Base-by-base conservation (phyloP, 1,140 invertebrate species). In the Plectus sambesii region DNA sequence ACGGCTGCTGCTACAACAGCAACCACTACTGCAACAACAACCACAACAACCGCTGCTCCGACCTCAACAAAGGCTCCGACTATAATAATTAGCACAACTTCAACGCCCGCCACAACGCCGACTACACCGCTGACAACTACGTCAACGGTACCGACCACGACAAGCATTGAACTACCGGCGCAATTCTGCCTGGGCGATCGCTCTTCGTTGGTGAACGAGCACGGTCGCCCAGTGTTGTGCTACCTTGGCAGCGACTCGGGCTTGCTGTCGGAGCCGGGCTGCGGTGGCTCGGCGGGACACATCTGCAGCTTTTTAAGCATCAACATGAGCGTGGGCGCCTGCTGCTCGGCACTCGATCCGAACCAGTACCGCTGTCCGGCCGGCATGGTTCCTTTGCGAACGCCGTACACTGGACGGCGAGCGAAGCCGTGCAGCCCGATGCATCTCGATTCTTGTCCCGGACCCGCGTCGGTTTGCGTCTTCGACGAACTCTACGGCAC, bases 401-500 rank as follows among this genome's bases (percentile, higher is more conserved):
- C n/a, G n/a, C n/a, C n/a, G 38, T 45, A 22, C 19, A 29, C 24
- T 23, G 29, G 23, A 45, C 24, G 5, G 5, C 23, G 25, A 35
- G 44, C 40, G 24, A 25, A 26, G 15, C 23, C 23, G n/a, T 51
- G 49, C 25, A 47, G 42, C 12, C 49, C 49, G 2, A 24, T 51
- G 5, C 20, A 35, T 19, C 25, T 27, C 27, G 36, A 29, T 23
- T 51, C 43, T 5, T 51, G 49, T 17, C 12, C 27, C 1, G 44
- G 20, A 3, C 24, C 45, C 35, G 20, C 26, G 24, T 48, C 44
- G 1, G 15, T 48, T n/a, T 51, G 49, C 24, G 43, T 51, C 6
- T 51, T 51, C 26, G 49, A 51, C 33, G 49, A 51, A 36, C 44
- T 51, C 27, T 51, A 27, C 39, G 49, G 49, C 5, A 40, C 30